A percentile compares a stretch with the other conserved stretches of the same genome.
Evolutionary conservation across 2,113 vertebrate species (phyloP).

Genomic region (Trinectes maculatus): DNA sequence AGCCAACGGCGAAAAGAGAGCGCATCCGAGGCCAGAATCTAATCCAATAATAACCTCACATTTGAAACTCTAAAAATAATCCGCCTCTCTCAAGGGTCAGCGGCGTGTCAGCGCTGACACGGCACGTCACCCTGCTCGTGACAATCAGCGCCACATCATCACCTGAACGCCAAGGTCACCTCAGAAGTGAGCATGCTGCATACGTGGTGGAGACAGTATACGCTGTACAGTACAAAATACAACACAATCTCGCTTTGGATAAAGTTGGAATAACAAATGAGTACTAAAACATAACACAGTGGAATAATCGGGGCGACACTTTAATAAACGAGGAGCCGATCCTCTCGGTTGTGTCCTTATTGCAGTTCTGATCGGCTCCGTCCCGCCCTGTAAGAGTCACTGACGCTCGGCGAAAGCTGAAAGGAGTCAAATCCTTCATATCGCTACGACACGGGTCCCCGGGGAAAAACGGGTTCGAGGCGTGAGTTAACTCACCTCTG

Average conservation of each 20-base stretch:
- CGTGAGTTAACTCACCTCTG: not conserved
- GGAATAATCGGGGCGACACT: constrained; percentile 47
- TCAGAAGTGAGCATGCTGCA: constrained; percentile 35
- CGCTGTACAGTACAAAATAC: constrained; percentile 53
- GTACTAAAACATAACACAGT: constrained; percentile 57
- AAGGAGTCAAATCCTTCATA: constrained; percentile 27
- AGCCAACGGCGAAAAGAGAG: constrained; percentile 52
- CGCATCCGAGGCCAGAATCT: constrained; percentile 47
- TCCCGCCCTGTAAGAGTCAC: constrained; percentile 52
- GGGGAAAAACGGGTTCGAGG: constrained; percentile 10
- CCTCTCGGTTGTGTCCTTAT: constrained; percentile 36
- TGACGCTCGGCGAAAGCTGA: constrained; percentile 33
- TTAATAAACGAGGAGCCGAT: constrained; percentile 31
- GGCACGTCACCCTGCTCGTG: constrained; percentile 4
- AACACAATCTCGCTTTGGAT: constrained; percentile 42
- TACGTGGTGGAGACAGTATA: constrained; percentile 41
- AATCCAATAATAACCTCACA: constrained; percentile 71
- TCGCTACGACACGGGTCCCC: constrained; percentile 35
- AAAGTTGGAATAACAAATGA: constrained; percentile 57
- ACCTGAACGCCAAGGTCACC: constrained; percentile 43
- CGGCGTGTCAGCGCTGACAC: constrained; percentile 30
- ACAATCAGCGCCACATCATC: constrained; percentile 22
- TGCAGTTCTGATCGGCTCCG: constrained; percentile 47
- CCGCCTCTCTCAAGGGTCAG: constrained; percentile 41
- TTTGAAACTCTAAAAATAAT: constrained; percentile 62